phyloP scores from a whole-genome alignment of 2,888 invertebrate species.

The Pollenia angustigena region DNA sequence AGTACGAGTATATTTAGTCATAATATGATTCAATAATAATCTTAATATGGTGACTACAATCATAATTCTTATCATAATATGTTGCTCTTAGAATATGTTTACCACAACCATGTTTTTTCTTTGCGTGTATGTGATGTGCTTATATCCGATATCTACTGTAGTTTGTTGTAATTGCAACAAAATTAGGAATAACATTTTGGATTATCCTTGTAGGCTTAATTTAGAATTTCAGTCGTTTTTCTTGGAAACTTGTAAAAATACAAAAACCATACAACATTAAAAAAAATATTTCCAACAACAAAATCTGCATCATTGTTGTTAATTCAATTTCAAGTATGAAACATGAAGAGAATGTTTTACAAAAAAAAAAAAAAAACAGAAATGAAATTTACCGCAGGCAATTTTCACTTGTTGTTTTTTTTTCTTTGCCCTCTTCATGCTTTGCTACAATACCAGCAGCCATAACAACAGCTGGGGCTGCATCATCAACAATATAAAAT shows the following conservation, averaged over 20 bases:
- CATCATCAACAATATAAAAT: conserved; percentile 63
- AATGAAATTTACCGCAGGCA: conserved; percentile 67
- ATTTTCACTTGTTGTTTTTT: conserved; percentile 25
- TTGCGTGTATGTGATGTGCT: no score
- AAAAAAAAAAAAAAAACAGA: conserved; percentile 3
- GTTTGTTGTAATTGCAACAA: background rate
- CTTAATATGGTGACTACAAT: no score
- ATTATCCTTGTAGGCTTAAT: conserved; percentile 48
- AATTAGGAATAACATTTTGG: conserved; percentile 5
- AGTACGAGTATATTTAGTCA: no score
- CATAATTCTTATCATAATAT: no score
- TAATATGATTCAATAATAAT: no score
- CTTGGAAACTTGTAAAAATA: conserved; percentile 24
- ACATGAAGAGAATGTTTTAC: background rate
- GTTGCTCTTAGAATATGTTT: no score
- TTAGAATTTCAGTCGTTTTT: conserved; percentile 4
- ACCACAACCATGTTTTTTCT: no score
- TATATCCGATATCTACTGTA: background rate
- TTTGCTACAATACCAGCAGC: conserved; percentile 34
- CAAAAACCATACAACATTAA: conserved; percentile 24
- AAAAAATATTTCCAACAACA: conserved; percentile 49
- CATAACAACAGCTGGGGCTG: conserved; percentile 32
- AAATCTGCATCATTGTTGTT: conserved; percentile 66
- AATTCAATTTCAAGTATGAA: conserved; percentile 52
- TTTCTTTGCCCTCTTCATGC: background rate